These are phyloP conservation scores for Macaca nemestrina DNA, from an alignment of 2,113 vertebrate genomes.

Conservation along the genomic window DNA sequence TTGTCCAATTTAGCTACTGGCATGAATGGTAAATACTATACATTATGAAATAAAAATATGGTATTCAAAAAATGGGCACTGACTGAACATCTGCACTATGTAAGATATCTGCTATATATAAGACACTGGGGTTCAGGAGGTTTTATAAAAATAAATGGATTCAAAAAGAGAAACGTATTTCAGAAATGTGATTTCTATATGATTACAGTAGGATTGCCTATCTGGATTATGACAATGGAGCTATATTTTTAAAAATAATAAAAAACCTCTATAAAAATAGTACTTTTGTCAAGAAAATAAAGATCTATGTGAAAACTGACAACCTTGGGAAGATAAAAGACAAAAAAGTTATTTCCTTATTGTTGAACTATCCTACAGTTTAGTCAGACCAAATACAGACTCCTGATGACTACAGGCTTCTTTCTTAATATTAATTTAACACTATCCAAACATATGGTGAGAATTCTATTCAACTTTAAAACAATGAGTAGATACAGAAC, in stretches of 20 bases:
- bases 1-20: constrained; percentile 2
- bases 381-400: not conserved
- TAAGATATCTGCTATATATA: not conserved
- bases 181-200: not conserved
- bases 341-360: not conserved
- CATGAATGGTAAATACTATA: not conserved
- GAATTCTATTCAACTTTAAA: constrained; percentile 5
- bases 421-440: not conserved
- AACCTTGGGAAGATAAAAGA: not conserved
- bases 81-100: not conserved
- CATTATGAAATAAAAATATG: not conserved
- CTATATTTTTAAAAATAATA: not conserved
- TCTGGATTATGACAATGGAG: not conserved
- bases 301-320: not conserved
- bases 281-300: constrained; percentile 4
- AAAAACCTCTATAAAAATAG: not conserved
- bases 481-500: not conserved
- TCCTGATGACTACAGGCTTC: not conserved
- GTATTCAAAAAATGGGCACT: not conserved
- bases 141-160: not conserved
- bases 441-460: not conserved
- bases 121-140: not conserved
- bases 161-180: constrained; percentile 4
- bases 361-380: not conserved
- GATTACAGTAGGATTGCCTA: not conserved